Conservation (phyloP, 2,888 invertebrate genomes). For the Polydrusus pterygomalis region DNA sequence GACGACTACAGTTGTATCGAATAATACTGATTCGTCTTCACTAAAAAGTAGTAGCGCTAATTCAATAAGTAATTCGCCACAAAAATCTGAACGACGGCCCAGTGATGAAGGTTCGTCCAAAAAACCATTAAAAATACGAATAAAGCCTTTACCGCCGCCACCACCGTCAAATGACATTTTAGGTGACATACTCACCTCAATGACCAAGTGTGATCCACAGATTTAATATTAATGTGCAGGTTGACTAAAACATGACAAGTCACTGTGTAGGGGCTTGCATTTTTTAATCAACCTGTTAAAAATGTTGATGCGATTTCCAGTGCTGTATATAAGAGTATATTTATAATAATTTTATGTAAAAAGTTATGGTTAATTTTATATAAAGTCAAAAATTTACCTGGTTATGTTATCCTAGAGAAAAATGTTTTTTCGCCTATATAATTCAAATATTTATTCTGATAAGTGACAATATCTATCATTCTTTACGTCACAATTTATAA, state of each 20-base stretch:
- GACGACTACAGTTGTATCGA: slow-evolving; percentile 33
- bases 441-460: too few species aligned
- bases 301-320: slow-evolving; percentile 4
- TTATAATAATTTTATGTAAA: not conserved
- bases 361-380: not conserved
- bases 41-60: slow-evolving; percentile 46
- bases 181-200: slow-evolving; percentile 70
- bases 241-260: slow-evolving; percentile 52
- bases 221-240: slow-evolving; percentile 65
- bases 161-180: slow-evolving; percentile 68
- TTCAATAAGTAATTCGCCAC: slow-evolving; percentile 29
- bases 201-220: slow-evolving; percentile 68
- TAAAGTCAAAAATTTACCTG: not conserved
- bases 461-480: too few species aligned
- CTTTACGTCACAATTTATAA: too few species aligned
- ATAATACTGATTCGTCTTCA: slow-evolving; percentile 45
- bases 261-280: slow-evolving; percentile 16
- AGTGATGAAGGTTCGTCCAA: slow-evolving; percentile 53
- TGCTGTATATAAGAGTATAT: slow-evolving; percentile 16
- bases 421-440: too few species aligned
- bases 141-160: slow-evolving; percentile 63
- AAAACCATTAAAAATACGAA: slow-evolving; percentile 64
- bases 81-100: slow-evolving; percentile 55
- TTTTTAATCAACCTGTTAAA: slow-evolving; percentile 49
- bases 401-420: slow-evolving; percentile 3